phyloP scores from a whole-genome alignment of 1,140 invertebrate species.

The Drepana arcuata region DNA sequence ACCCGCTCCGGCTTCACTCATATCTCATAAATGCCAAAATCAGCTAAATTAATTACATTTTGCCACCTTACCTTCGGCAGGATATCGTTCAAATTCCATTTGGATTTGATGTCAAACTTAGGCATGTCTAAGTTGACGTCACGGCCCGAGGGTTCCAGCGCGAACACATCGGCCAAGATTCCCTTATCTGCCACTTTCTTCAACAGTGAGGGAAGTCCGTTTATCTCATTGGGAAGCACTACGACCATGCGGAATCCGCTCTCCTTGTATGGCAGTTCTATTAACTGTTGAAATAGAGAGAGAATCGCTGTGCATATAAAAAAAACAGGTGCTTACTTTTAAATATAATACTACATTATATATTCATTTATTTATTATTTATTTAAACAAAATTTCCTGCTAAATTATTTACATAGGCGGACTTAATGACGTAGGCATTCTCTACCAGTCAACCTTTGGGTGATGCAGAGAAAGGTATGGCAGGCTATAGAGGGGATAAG shows the following conservation, averaged over 20 bases:
- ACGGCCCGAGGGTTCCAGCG: slow-evolving; percentile 7
- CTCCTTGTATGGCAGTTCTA: slow-evolving; percentile 35
- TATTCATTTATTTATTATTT: too few species aligned
- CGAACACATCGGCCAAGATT: slow-evolving; percentile 20
- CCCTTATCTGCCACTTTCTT: slow-evolving; percentile 23
- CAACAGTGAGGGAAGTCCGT: slow-evolving; percentile 24
- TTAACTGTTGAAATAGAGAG: slow-evolving; percentile 27
- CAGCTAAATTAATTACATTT: background rate
- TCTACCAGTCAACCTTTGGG: too few species aligned
- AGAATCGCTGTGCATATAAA: too few species aligned
- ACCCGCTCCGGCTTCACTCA: too few species aligned
- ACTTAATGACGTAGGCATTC: too few species aligned
- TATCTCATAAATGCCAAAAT: background rate
- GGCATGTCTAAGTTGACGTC: slow-evolving; percentile 25
- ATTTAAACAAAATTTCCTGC: too few species aligned
- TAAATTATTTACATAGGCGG: too few species aligned
- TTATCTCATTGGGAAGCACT: slow-evolving; percentile 25
- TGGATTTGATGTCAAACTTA: slow-evolving; percentile 28
- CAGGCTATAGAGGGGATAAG: too few species aligned
- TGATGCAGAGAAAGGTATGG: too few species aligned
- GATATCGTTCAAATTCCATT: slow-evolving; percentile 21
- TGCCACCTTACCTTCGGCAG: slow-evolving; percentile 22
- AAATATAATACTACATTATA: too few species aligned
- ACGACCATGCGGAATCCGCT: slow-evolving; percentile 34
- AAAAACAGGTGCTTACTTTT: too few species aligned